Evolutionary conservation across 2,888 invertebrate genomes (phyloP).

Genomic region (Papilio protenor): DNA sequence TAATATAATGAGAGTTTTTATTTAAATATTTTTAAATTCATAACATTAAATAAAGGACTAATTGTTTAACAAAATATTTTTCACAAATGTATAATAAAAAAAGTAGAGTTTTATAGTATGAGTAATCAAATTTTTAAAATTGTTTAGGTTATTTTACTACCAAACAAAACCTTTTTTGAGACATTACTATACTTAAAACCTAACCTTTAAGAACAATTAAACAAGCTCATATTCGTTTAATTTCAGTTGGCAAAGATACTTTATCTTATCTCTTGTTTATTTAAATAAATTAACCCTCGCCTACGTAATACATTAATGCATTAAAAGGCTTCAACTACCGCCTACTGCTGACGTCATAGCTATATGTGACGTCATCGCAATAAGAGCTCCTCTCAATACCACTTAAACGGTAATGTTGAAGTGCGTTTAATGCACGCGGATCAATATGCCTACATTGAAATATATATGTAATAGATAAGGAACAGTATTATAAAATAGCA

Average conservation of each 20-base stretch:
- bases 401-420: constrained; percentile 48
- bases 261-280: background rate
- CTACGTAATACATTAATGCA: constrained; percentile 33
- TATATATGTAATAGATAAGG: background rate
- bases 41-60: background rate
- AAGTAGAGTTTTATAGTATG: too few relatives aligned
- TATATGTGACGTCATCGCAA: constrained; percentile 40
- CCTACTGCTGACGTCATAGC: constrained; percentile 50
- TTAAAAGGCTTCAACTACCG: constrained; percentile 49
- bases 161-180: too few relatives aligned
- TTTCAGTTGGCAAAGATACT: background rate
- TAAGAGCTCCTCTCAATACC: constrained; percentile 38
- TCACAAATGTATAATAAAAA: too few relatives aligned
- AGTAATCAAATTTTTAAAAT: too few relatives aligned
- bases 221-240: background rate
- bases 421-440: constrained; percentile 45
- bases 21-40: background rate
- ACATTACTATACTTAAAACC: background rate
- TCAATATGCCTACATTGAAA: constrained; percentile 30
- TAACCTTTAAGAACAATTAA: background rate
- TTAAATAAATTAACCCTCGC: constrained; percentile 16
- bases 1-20: background rate
- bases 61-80: too few relatives aligned
- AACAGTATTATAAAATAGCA: too few relatives aligned
- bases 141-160: too few relatives aligned